These are phyloP conservation scores for Pica pica DNA, from an alignment of 2,113 vertebrate species.

Conservation along the genomic window DNA sequence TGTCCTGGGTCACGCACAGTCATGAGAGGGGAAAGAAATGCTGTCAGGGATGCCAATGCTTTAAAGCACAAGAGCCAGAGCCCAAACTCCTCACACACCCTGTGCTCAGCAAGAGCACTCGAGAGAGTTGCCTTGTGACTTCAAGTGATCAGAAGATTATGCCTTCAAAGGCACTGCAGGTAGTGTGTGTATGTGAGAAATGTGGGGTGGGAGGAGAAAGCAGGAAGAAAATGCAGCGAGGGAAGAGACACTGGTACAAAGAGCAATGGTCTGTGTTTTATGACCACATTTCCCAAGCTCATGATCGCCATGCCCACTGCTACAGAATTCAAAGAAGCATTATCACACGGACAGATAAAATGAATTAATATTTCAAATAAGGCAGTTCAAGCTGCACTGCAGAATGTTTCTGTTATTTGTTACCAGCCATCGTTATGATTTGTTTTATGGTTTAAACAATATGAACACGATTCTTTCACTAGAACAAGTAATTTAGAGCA, in stretches of 20 bases:
- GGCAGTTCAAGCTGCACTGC: neutral
- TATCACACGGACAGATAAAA: neutral
- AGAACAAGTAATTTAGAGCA: neutral
- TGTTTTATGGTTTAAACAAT: neutral
- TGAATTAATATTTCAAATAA: neutral
- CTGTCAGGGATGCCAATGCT: fast-evolving
- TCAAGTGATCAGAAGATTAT: neutral
- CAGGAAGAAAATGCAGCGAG: neutral
- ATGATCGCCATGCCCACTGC: fast-evolving
- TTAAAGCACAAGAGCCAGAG: neutral
- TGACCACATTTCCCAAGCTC: neutral
- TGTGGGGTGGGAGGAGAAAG: neutral
- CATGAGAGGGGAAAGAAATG: neutral
- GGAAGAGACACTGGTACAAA: neutral
- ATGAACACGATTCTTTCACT: neutral
- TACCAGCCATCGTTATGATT: neutral
- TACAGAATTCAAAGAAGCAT: neutral
- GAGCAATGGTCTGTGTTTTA: neutral
- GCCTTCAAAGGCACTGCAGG: neutral
- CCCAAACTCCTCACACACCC: neutral
- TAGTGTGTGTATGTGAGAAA: neutral
- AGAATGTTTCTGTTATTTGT: neutral
- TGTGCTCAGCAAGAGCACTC: neutral
- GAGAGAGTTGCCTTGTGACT: neutral
- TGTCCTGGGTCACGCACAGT: neutral